phyloP scores from a whole-genome alignment of 1,140 invertebrate species.

The Drosophila pruinosa region DNA sequence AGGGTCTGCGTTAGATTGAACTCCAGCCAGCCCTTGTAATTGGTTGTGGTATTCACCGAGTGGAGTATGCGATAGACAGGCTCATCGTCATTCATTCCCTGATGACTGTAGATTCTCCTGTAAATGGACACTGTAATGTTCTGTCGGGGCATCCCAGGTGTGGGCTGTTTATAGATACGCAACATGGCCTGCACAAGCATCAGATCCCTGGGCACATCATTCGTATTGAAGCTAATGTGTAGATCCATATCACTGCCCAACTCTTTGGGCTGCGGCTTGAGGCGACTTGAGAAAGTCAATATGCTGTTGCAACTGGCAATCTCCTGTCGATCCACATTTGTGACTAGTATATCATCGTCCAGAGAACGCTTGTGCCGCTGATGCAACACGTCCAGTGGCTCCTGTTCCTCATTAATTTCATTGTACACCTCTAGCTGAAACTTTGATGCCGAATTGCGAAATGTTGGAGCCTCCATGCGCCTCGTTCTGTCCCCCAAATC shows the following conservation, averaged over 20 bases:
- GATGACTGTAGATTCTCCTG: constrained; percentile 44
- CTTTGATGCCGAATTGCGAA: constrained; percentile 68
- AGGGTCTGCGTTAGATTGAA: constrained; percentile 68
- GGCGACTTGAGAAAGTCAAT: constrained; percentile 66
- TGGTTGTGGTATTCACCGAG: constrained; percentile 60
- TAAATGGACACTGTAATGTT: constrained; percentile 67
- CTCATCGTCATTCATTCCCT: constrained; percentile 9
- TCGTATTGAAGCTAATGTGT: constrained; percentile 65
- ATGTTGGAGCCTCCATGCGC: constrained; percentile 23
- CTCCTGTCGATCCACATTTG: constrained; percentile 61
- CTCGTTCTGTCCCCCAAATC: constrained; percentile 58
- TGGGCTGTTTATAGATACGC: constrained; percentile 69
- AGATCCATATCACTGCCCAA: constrained; percentile 25
- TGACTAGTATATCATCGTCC: constrained; percentile 67
- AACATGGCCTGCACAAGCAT: constrained; percentile 57
- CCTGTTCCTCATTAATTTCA: constrained; percentile 72
- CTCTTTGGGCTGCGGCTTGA: constrained; percentile 3
- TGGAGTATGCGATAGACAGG: constrained; percentile 58
- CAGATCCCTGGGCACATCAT: constrained; percentile 67
- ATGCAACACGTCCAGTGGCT: constrained; percentile 51
- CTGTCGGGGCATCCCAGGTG: constrained; percentile 5
- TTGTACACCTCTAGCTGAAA: constrained; percentile 79
- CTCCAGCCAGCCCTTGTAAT: constrained; percentile 71
- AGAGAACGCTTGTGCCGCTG: constrained; percentile 63
- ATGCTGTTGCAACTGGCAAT: constrained; percentile 77